Conservation (phyloP, 2,113 vertebrate genomes). For the Brachyhypopomus occidentalis region DNA sequence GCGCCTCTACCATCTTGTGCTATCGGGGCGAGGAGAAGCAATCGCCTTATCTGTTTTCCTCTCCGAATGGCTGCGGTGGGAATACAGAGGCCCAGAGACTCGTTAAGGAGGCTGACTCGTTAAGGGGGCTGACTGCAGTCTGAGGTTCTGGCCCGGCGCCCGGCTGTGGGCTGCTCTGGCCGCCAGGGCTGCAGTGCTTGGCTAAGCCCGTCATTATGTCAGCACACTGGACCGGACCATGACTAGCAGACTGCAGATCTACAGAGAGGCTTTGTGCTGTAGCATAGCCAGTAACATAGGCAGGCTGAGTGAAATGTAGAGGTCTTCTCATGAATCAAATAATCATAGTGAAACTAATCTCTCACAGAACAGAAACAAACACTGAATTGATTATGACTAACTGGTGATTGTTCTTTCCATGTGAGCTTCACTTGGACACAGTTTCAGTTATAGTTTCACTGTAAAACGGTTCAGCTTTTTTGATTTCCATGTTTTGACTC, state of each 20-base stretch:
- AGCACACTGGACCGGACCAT: neutral
- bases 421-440: too few relatives aligned
- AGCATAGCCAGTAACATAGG: neutral
- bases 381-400: too few relatives aligned
- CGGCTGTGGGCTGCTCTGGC: neutral
- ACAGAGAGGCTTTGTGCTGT: neutral
- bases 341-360: too few relatives aligned
- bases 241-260: conserved; percentile 13
- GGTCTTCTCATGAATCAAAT: too few relatives aligned
- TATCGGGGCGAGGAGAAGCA: neutral
- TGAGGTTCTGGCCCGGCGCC: neutral
- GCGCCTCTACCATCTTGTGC: neutral
- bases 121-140: neutral
- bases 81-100: conserved; percentile 4
- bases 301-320: neutral
- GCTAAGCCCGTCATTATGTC: conserved; percentile 31
- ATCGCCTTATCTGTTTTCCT: conserved; percentile 31
- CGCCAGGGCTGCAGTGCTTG: conserved; percentile 6
- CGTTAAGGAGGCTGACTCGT: neutral
- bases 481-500: too few relatives aligned
- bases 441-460: too few relatives aligned
- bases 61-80: conserved; percentile 27
- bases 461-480: too few relatives aligned
- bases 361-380: too few relatives aligned
- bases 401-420: too few relatives aligned